Evolutionary conservation across 2,797 vertebrate genomes (phyloP).

Genomic region (Acomys russatus): DNA sequence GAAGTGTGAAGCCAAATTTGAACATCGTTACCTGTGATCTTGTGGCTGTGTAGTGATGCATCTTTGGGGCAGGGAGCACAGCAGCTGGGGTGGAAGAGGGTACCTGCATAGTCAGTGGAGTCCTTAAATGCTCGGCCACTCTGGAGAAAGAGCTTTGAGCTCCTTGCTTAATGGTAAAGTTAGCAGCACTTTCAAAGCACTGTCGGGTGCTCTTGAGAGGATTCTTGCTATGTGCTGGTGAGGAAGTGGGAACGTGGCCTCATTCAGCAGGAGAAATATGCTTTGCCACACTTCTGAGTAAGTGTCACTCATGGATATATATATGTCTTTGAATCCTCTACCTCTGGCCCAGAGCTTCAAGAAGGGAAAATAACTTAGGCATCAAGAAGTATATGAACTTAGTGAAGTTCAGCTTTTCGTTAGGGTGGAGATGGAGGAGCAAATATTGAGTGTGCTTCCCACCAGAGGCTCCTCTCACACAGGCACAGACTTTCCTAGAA

Average conservation of each 20-base stretch:
- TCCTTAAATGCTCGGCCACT: background rate
- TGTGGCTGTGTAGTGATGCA: slow-evolving; percentile 30
- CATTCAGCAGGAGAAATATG: background rate
- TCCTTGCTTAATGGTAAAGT: slow-evolving; percentile 38
- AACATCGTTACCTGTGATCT: background rate
- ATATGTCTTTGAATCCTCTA: background rate
- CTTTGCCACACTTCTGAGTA: slow-evolving; percentile 42
- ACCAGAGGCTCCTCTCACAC: background rate
- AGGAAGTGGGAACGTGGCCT: background rate
- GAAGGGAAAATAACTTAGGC: background rate
- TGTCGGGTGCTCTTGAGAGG: background rate
- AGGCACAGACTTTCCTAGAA: background rate
- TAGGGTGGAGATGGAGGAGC: background rate
- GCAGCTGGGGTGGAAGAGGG: background rate
- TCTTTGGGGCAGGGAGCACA: background rate
- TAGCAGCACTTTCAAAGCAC: slow-evolving; percentile 12
- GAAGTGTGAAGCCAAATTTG: slow-evolving; percentile 13
- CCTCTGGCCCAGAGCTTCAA: background rate
- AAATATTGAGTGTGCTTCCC: background rate
- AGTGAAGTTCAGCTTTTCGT: background rate
- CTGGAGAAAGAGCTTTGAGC: slow-evolving; percentile 50
- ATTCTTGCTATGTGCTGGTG: background rate
- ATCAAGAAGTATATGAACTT: background rate
- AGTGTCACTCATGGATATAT: background rate
- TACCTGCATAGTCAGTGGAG: background rate